These are phyloP conservation scores for Phalacrocorax brasilianus DNA, from an alignment of 2,113 vertebrate species.

Conservation along the genomic window DNA sequence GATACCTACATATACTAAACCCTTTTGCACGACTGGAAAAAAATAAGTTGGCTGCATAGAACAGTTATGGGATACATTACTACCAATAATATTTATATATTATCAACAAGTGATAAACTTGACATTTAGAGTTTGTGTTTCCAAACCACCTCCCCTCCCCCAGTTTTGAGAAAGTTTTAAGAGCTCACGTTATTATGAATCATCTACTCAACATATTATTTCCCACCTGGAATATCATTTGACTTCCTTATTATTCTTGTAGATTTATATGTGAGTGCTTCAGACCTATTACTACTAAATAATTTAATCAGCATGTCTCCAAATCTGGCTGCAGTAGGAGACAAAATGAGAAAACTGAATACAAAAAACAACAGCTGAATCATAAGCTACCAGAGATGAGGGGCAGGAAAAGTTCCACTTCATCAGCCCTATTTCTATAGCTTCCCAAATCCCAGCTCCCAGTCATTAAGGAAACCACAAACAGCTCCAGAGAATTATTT, in stretches of 20 bases:
- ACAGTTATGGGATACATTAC: background rate
- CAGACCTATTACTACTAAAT: background rate
- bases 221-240: background rate
- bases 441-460: background rate
- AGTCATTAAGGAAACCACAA: background rate
- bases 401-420: background rate
- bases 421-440: background rate
- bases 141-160: background rate
- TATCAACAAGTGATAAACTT: background rate
- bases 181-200: background rate
- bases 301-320: background rate
- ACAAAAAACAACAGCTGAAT: background rate
- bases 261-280: background rate
- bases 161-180: background rate
- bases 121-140: background rate
- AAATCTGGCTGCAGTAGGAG: background rate
- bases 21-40: background rate
- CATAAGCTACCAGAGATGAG: background rate
- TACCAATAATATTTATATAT: background rate
- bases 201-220: background rate
- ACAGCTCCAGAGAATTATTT: background rate
- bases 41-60: background rate
- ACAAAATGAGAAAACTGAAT: background rate
- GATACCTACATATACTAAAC: background rate
- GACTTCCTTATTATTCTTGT: background rate